A percentile compares a stretch with the other conserved stretches of the same genome.
Conservation (phyloP, 2,113 vertebrate species). For the Sisor rabdophorus region DNA sequence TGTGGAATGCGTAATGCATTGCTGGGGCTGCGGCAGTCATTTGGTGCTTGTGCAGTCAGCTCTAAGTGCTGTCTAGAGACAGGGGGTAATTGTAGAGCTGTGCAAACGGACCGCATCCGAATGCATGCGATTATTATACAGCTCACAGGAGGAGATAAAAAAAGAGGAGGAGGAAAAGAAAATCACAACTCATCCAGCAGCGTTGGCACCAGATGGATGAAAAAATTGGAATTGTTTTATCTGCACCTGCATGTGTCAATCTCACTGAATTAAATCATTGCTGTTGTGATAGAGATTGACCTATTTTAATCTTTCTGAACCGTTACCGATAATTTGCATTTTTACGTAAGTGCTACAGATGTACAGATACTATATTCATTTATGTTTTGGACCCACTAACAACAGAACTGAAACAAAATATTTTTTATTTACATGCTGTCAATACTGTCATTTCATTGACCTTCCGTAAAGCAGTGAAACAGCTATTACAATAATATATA, state of each 20-base stretch:
- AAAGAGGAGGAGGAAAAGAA: background rate
- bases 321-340: too few relatives aligned
- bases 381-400: too few relatives aligned
- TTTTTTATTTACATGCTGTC: too few relatives aligned
- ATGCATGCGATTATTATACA: slow-evolving; percentile 40
- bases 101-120: slow-evolving; percentile 28
- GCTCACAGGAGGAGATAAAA: slow-evolving; percentile 12
- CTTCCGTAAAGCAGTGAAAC: too few relatives aligned
- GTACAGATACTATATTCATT: background rate
- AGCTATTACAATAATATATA: too few relatives aligned
- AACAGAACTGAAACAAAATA: background rate
- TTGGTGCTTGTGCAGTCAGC: slow-evolving; percentile 38
- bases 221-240: background rate
- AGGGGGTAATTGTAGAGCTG: slow-evolving; percentile 41
- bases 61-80: slow-evolving; percentile 23
- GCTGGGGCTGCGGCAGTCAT: slow-evolving; percentile 22
- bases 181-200: slow-evolving; percentile 24
- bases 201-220: slow-evolving; percentile 29
- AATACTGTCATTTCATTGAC: background rate
- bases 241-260: background rate
- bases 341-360: too few relatives aligned
- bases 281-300: background rate
- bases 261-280: background rate
- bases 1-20: slow-evolving; percentile 26
- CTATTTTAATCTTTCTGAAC: too few relatives aligned